Evolutionary conservation across 2,888 invertebrate genomes (phyloP), one percentile per base, ranked within the genome.

Genomic region (Globia sparganii): DNA sequence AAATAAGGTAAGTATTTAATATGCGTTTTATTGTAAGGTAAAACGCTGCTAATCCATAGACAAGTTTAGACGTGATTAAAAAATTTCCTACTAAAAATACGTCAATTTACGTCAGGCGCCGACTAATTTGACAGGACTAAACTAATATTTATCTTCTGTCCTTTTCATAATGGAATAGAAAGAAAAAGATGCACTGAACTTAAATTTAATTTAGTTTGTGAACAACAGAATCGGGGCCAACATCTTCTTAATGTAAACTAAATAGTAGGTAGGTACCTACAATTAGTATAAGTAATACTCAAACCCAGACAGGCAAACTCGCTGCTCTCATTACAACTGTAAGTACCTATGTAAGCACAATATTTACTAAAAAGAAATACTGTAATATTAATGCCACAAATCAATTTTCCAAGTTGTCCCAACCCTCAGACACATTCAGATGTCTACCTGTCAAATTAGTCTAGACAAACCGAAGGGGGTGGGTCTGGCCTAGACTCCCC

Each of bases 401-500:
- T 78, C 64, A 62, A 69, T 80, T 75, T 58, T 64, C 53, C 18
- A 77, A 77, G 61, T 78, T 72, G 72, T 67, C 37, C 46, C 49
- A 69, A 64, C 43, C 65, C 69, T 81, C 75, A 73, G 75, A 73
- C 77, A 59, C 66, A 70, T 72, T 81, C 69, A 73, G 72, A 82
- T 70, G 72, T 81, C 74, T 78, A 83, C 80, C 87, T 86, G 85
- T 83, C 87, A 89, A 83, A 83, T 86, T 72, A 77, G 90, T 89
- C 89, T 89, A 90, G 90, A 90, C 89, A 67, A 34, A 68, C 69
- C 43, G 66, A 37, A 49, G 58, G 81, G 61, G 79, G 78, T 11
- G 15, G 18, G 21, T 28, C 71, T 79, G 62, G 67, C 66, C 72
- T 80, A 56, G 59, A 66, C 65, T 21, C 40, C 49, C 49, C 49